Percentiles rank a stretch among this genome's conserved stretches.
Conservation (phyloP, 2,888 invertebrate genomes). For the Ormia ochracea region DNA sequence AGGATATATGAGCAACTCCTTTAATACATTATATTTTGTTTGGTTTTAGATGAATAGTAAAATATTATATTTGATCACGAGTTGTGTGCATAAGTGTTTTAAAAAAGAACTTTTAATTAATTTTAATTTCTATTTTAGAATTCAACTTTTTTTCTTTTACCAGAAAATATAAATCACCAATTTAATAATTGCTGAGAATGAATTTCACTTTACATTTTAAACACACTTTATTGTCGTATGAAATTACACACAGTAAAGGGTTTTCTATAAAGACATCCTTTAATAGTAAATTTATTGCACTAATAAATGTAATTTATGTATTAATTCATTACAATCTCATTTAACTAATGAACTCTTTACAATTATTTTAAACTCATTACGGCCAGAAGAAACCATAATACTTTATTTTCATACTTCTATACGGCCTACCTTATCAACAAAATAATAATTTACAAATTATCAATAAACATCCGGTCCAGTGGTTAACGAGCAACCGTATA, state of each 20-base stretch:
- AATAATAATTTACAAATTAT: conserved; percentile 63
- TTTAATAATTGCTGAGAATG: no score
- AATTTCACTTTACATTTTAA: no score
- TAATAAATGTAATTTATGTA: conserved; percentile 38
- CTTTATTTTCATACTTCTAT: conserved; percentile 54
- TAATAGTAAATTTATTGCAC: conserved; percentile 46
- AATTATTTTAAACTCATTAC: conserved; percentile 60
- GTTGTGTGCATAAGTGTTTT: neutral
- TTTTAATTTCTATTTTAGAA: no score
- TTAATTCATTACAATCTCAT: conserved; percentile 56
- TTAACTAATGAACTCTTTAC: conserved; percentile 56
- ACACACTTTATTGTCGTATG: no score
- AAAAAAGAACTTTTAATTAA: no score
- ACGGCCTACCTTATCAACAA: conserved; percentile 48
- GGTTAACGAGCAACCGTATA: conserved; percentile 40
- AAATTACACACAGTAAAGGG: neutral
- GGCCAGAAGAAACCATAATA: conserved; percentile 37
- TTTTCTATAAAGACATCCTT: conserved; percentile 21
- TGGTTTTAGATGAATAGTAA: neutral
- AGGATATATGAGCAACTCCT: neutral
- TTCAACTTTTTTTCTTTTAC: no score
- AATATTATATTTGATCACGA: neutral
- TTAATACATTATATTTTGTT: neutral
- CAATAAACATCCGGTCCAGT: conserved; percentile 57
- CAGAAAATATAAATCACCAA: no score